These are phyloP conservation scores for Rhipidura dahli DNA, from an alignment of 2,113 vertebrate genomes.

Conservation along the genomic window DNA sequence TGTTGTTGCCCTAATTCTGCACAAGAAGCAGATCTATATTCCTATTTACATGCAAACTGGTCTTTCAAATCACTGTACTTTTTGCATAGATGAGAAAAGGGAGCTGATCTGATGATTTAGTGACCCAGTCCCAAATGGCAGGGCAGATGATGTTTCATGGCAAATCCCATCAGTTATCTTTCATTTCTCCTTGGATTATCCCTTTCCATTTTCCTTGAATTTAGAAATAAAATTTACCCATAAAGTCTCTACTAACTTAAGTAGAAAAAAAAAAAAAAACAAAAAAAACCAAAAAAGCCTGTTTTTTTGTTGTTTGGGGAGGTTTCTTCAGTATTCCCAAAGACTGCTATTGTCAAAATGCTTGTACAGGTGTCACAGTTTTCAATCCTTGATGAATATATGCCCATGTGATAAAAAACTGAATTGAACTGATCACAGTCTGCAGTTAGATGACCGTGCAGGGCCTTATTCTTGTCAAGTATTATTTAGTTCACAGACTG, in stretches of 20 bases:
- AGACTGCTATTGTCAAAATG: not conserved
- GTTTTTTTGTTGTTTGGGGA: no score
- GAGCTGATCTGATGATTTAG: not conserved
- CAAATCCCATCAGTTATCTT: not conserved
- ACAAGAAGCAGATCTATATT: not conserved
- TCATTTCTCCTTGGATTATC: not conserved
- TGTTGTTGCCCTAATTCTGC: slow-evolving; percentile 49
- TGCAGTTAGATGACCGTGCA: not conserved
- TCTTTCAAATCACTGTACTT: not conserved
- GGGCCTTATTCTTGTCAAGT: not conserved
- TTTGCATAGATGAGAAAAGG: not conserved
- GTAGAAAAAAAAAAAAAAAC: not conserved
- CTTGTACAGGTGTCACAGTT: not conserved
- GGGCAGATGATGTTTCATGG: not conserved
- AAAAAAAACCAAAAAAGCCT: no score
- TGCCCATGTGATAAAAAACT: not conserved
- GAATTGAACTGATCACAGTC: not conserved
- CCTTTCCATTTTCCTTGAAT: not conserved
- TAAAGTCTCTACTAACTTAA: not conserved
- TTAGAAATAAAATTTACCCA: not conserved
- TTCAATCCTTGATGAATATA: not conserved
- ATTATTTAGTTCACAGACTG: not conserved
- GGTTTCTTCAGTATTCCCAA: not conserved
- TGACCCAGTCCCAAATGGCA: not conserved
- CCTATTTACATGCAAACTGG: not conserved